Percentiles rank a stretch among this genome's conserved stretches.
phyloP scores from a whole-genome alignment of 2,888 invertebrate species.

The Leptothorax acervorum region DNA sequence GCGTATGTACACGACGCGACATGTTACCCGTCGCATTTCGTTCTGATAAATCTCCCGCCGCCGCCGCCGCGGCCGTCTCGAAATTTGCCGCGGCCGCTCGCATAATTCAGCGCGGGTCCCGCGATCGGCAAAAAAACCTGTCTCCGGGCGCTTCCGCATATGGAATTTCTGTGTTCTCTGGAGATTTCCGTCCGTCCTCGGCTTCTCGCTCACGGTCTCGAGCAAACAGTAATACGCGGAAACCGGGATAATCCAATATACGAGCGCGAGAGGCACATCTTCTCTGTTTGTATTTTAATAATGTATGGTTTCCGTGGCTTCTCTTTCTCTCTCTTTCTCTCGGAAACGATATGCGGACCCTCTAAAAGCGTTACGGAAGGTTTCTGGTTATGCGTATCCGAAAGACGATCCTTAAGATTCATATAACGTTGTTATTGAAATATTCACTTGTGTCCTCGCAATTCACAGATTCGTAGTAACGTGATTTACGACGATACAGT shows the following conservation, averaged over 20 bases:
- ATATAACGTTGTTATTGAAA: background rate
- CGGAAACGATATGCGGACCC: background rate
- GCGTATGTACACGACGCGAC: constrained; percentile 27
- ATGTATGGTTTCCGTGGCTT: constrained; percentile 19
- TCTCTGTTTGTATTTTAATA: constrained; percentile 50
- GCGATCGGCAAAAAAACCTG: constrained; percentile 50
- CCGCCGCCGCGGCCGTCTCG: constrained; percentile 49
- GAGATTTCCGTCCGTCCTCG: constrained; percentile 39
- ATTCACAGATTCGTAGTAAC: background rate
- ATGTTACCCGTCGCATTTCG: constrained; percentile 62
- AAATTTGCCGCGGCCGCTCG: constrained; percentile 52
- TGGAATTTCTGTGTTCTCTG: constrained; percentile 45
- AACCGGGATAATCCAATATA: constrained; percentile 44
- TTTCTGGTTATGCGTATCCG: background rate
- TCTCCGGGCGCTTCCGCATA: constrained; percentile 44
- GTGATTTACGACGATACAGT: background rate
- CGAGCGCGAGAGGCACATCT: constrained; percentile 15
- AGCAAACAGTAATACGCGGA: constrained; percentile 45
- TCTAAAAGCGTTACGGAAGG: background rate
- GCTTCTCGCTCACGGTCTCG: constrained; percentile 25
- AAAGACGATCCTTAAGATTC: background rate
- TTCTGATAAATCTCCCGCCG: constrained; percentile 71
- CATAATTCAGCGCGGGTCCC: constrained; percentile 33
- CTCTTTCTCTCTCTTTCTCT: background rate
- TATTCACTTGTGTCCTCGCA: constrained; percentile 5